These are phyloP conservation scores for Hypomecis atomaria DNA, from an alignment of 2,888 invertebrate genomes.

Conservation along the genomic window DNA sequence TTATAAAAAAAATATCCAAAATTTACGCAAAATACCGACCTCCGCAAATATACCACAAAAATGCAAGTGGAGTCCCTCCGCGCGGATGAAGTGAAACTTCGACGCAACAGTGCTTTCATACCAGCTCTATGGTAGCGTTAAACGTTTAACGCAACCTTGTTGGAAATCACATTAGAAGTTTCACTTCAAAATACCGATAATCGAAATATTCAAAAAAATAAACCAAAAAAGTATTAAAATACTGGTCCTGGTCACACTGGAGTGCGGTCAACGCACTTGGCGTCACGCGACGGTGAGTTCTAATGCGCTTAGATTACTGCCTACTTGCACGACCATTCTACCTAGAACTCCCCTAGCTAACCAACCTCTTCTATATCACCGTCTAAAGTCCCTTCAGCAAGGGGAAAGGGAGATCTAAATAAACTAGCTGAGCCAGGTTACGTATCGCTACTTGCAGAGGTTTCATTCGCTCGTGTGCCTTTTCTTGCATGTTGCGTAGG, in stretches of 20 bases:
- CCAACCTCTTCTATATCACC: conserved; percentile 31
- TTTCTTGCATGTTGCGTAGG: conserved; percentile 46
- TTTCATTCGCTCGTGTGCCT: conserved; percentile 58
- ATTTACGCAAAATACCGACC: no score
- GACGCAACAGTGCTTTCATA: no score
- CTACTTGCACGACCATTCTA: conserved; percentile 63
- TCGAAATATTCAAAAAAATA: no score
- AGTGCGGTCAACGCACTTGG: conserved; percentile 77
- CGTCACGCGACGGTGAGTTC: conserved; percentile 79
- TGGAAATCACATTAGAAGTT: no score
- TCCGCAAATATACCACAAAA: no score
- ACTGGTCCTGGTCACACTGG: conserved; percentile 32
- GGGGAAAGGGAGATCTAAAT: conserved; percentile 48
- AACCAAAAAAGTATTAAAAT: no score
- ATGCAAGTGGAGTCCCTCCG: no score
- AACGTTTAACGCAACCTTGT: no score
- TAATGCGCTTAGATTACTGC: conserved; percentile 81
- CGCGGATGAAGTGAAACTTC: no score
- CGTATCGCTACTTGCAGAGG: conserved; percentile 72
- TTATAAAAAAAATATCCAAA: no score
- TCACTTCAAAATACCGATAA: no score
- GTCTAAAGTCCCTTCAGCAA: conserved; percentile 15
- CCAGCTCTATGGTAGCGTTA: no score
- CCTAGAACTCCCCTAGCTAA: conserved; percentile 48
- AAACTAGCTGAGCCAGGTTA: conserved; percentile 49